Evolutionary conservation across 2,797 vertebrate genomes (phyloP).

Genomic region (Cygnus olor): DNA sequence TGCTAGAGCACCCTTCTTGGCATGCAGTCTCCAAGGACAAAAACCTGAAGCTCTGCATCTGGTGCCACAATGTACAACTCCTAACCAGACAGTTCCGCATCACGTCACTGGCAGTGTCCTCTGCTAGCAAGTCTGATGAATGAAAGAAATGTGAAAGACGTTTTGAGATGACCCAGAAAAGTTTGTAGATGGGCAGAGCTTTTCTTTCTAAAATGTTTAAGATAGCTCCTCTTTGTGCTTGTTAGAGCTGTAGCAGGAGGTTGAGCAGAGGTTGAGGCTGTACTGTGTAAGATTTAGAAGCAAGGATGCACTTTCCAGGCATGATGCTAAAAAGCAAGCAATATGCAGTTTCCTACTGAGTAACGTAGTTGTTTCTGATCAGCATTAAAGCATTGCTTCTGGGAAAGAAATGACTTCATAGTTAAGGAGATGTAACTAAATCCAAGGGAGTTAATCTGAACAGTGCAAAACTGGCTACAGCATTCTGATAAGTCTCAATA

Average conservation of each 20-base stretch:
- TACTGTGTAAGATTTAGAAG: not conserved
- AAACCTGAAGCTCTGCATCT: not conserved
- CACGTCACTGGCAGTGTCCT: not conserved
- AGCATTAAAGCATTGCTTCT: not conserved
- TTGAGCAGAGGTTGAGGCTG: not conserved
- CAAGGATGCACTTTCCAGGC: not conserved
- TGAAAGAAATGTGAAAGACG: not conserved
- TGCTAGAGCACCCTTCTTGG: not conserved
- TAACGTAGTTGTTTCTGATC: not conserved
- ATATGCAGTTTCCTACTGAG: not conserved
- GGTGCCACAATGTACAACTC: not conserved
- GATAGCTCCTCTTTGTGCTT: not conserved
- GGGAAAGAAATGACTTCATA: not conserved
- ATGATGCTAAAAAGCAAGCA: not conserved
- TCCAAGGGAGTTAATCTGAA: not conserved
- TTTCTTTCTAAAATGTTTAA: not conserved
- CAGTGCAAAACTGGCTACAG: not conserved
- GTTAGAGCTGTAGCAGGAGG: not conserved
- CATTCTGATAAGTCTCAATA: not conserved
- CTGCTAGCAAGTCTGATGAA: not conserved
- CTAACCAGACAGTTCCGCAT: not conserved
- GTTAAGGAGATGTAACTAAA: not conserved
- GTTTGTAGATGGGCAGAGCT: not conserved
- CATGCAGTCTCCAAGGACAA: not conserved
- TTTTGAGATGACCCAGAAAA: not conserved